These are phyloP conservation scores for Corythucha ciliata DNA, from an alignment of 2,888 invertebrate genomes.

Conservation along the genomic window DNA sequence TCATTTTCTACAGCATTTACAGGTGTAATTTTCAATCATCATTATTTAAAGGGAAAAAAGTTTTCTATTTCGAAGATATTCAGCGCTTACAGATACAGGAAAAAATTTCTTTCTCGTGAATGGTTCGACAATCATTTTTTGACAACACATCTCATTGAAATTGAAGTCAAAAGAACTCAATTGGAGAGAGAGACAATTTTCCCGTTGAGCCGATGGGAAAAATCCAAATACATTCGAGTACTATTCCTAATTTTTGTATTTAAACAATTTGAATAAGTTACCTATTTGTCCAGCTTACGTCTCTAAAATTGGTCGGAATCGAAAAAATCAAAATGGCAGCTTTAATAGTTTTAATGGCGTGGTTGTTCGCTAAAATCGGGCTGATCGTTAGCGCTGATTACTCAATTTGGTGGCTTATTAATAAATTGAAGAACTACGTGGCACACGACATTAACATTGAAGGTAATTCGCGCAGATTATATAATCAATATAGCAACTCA, in stretches of 20 bases:
- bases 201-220: slow-evolving; percentile 54
- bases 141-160: slow-evolving; percentile 53
- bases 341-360: slow-evolving; percentile 41
- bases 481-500: neutral
- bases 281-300: slow-evolving; percentile 23
- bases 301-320: slow-evolving; percentile 36
- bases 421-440: slow-evolving; percentile 21
- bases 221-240: slow-evolving; percentile 53
- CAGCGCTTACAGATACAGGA: slow-evolving; percentile 55
- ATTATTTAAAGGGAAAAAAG: no score
- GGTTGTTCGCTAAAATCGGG: slow-evolving; percentile 59
- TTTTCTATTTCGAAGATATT: no score
- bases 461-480: neutral
- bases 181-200: slow-evolving; percentile 54
- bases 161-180: slow-evolving; percentile 53
- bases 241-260: slow-evolving; percentile 31
- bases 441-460: slow-evolving; percentile 3
- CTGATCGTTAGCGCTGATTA: slow-evolving; percentile 70
- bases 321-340: slow-evolving; percentile 36
- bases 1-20: slow-evolving; percentile 53
- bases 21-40: no score
- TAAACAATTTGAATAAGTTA: no score
- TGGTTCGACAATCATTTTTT: slow-evolving; percentile 64
- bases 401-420: slow-evolving; percentile 66
- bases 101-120: slow-evolving; percentile 58